Evolutionary conservation across 92 coral and sea anemone genomes (phyloP).

Genomic region (Porites evermanni): DNA sequence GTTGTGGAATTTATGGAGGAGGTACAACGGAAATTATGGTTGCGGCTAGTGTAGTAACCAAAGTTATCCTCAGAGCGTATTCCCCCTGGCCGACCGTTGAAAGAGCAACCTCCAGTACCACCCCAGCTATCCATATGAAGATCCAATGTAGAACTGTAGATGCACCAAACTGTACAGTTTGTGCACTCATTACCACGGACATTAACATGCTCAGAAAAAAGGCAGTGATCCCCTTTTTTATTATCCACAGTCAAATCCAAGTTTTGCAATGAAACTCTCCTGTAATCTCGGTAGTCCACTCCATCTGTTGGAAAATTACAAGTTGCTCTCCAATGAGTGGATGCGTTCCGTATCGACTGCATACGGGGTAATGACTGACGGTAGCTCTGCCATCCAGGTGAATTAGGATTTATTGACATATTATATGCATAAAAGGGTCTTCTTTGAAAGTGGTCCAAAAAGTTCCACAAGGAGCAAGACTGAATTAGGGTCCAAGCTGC

Average conservation of each 20-base stretch:
- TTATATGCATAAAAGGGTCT: slow-evolving; percentile 23
- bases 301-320: slow-evolving; percentile 38
- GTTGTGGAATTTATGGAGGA: slow-evolving; percentile 33
- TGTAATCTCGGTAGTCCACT: slow-evolving; percentile 49
- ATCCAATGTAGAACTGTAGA: background rate
- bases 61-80: slow-evolving; percentile 48
- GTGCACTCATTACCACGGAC: slow-evolving; percentile 36
- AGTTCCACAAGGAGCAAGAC: slow-evolving; percentile 28
- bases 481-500: slow-evolving; percentile 62
- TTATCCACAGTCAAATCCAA: slow-evolving; percentile 6
- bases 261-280: slow-evolving; percentile 13
- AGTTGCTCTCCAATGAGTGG: slow-evolving; percentile 68
- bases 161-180: slow-evolving; percentile 22
- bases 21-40: slow-evolving; percentile 39
- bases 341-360: slow-evolving; percentile 42
- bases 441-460: background rate
- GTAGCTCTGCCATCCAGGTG: slow-evolving; percentile 33
- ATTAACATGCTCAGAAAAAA: slow-evolving; percentile 23
- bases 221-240: background rate
- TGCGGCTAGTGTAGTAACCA: background rate
- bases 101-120: background rate
- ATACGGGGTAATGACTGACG: slow-evolving; percentile 51
- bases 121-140: slow-evolving; percentile 26
- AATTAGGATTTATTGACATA: slow-evolving; percentile 35
- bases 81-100: slow-evolving; percentile 7